Conservation (phyloP, 2,797 vertebrate species). For the Argya squamiceps region DNA sequence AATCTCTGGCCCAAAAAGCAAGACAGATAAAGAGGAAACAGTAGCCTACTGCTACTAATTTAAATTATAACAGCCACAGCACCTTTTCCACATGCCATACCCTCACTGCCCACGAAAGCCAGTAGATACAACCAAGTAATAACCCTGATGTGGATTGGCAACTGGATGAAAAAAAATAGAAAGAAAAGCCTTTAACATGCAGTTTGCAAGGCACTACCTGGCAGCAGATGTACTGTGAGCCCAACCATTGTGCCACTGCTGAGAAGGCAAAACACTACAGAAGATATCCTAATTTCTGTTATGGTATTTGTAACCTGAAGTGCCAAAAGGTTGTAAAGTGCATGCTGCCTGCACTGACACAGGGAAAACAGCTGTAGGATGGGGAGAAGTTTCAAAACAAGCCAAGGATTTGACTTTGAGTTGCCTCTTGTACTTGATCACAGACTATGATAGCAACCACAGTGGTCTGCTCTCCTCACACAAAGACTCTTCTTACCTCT, state of each 20-base stretch:
- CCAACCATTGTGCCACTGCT: neutral
- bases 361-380: neutral
- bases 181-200: neutral
- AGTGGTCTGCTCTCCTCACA: no score
- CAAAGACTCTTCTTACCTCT: constrained; percentile 80
- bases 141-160: accelerated
- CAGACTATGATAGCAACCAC: neutral
- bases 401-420: neutral
- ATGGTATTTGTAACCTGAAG: neutral
- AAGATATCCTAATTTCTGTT: neutral
- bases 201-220: neutral
- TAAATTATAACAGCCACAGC: neutral
- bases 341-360: neutral
- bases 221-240: neutral
- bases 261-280: neutral
- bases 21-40: neutral
- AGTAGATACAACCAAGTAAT: neutral
- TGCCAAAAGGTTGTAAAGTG: neutral
- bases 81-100: neutral
- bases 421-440: neutral
- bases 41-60: neutral
- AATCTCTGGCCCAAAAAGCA: neutral
- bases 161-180: neutral
- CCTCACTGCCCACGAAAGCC: neutral
- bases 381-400: neutral